phyloP scores from a whole-genome alignment of 2,888 invertebrate species.

The Carpatolechia fugitivella region DNA sequence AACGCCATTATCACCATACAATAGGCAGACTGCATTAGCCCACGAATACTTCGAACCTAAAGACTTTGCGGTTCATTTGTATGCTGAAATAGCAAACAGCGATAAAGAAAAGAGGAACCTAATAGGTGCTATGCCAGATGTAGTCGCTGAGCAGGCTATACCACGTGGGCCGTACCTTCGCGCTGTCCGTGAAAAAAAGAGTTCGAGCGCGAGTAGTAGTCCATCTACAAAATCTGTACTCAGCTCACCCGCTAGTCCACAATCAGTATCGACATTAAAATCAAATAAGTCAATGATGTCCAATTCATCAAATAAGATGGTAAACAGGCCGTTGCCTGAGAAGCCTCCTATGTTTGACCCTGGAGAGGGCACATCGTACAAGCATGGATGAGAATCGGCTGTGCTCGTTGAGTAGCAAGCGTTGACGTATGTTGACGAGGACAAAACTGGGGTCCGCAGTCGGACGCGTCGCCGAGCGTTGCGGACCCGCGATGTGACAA shows the following conservation, averaged over 20 bases:
- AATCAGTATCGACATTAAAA: conserved; percentile 46
- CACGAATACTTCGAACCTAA: conserved; percentile 77
- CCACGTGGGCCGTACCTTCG: conserved; percentile 81
- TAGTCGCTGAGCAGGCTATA: conserved; percentile 59
- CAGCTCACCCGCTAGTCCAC: conserved; percentile 37
- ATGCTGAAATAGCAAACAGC: conserved; percentile 80
- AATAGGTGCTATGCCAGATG: conserved; percentile 63
- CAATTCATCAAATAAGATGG: conserved; percentile 78
- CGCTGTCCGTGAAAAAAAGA: conserved; percentile 79
- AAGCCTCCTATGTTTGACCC: conserved; percentile 72
- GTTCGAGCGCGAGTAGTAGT: conserved; percentile 35
- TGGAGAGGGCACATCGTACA: conserved; percentile 64
- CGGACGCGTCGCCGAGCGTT: not conserved
- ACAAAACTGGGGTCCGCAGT: not conserved
- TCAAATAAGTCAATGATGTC: conserved; percentile 54
- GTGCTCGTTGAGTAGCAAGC: not conserved
- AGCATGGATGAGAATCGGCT: conserved; percentile 40
- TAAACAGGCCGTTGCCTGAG: conserved; percentile 84
- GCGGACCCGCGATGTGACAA: not conserved
- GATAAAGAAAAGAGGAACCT: conserved; percentile 54
- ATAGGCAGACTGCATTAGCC: conserved; percentile 59
- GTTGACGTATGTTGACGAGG: not conserved
- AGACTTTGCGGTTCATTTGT: conserved; percentile 79
- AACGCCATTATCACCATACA: conserved; percentile 69
- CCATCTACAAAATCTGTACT: conserved; percentile 37